Percentiles rank a stretch among this genome's conserved stretches.
Evolutionary conservation across 2,797 vertebrate species (phyloP).

Genomic region (Syngnathus acus): DNA sequence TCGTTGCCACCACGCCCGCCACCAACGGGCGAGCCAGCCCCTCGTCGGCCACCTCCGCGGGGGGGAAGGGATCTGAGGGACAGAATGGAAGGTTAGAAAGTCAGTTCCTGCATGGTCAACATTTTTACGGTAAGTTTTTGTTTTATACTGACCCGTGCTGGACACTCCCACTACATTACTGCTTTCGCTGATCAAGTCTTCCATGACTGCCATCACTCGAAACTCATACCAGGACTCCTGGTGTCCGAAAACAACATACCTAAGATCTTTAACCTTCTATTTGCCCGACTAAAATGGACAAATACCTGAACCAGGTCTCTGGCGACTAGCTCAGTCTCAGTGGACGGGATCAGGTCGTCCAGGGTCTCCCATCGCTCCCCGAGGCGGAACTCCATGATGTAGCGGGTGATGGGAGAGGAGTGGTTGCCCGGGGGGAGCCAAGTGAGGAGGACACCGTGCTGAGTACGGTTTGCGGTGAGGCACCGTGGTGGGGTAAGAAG

Average conservation of each 20-base stretch:
- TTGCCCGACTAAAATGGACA: neutral
- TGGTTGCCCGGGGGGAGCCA: constrained; percentile 98
- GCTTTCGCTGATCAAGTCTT: constrained; percentile 97
- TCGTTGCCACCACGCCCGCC: constrained; percentile 96
- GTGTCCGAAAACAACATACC: constrained; percentile 13
- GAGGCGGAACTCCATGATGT: constrained; percentile 94
- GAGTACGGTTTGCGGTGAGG: constrained; percentile 99
- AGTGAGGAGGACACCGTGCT: constrained; percentile 95
- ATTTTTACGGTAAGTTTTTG: neutral
- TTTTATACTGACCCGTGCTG: constrained; percentile 81
- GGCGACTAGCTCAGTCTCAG: constrained; percentile 88
- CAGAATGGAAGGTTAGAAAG: constrained; percentile 6
- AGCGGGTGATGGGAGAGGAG: constrained; percentile 90
- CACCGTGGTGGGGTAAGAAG: constrained; percentile 99
- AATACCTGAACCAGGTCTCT: constrained; percentile 92
- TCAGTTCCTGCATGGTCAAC: neutral
- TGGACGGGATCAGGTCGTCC: constrained; percentile 84
- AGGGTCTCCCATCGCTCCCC: constrained; percentile 95
- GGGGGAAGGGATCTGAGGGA: constrained; percentile 85
- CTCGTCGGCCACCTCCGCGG: constrained; percentile 87
- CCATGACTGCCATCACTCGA: constrained; percentile 96
- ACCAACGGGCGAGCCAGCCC: constrained; percentile 93
- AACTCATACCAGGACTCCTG: constrained; percentile 99
- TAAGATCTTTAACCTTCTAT: neutral
- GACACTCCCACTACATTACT: constrained; percentile 98